A percentile compares a stretch with the other conserved stretches of the same genome.
These are phyloP conservation scores for Luehdorfia chinensis DNA, from an alignment of 1,140 invertebrate genomes.

Conservation along the genomic window DNA sequence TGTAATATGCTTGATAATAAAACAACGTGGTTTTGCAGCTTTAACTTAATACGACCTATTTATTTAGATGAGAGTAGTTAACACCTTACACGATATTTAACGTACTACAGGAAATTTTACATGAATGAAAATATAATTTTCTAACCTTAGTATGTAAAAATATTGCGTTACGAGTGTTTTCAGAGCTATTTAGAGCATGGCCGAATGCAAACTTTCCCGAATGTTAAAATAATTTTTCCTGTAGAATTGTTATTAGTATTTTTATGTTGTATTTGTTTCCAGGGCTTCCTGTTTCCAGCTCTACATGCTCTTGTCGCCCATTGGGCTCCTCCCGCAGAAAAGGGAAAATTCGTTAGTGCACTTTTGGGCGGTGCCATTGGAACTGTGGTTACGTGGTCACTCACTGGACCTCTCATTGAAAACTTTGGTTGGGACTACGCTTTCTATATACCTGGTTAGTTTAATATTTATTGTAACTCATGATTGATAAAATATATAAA, in stretches of 20 bases:
- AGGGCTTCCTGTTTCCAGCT: conserved; percentile 84
- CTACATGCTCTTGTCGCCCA: conserved; percentile 84
- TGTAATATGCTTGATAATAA: not conserved
- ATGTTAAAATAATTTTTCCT: too few species aligned
- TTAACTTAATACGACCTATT: too few species aligned
- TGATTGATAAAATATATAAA: not conserved
- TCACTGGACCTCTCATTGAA: conserved; percentile 82
- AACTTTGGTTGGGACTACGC: conserved; percentile 84
- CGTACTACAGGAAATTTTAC: too few species aligned
- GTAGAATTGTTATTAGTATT: too few species aligned
- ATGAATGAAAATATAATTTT: too few species aligned
- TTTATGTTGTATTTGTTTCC: too few species aligned
- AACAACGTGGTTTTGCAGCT: conserved; percentile 1
- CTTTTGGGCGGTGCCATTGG: conserved; percentile 87
- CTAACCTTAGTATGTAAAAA: too few species aligned
- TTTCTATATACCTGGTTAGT: conserved; percentile 83
- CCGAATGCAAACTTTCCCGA: too few species aligned
- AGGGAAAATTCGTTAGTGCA: conserved; percentile 85
- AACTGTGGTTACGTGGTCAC: conserved; percentile 85
- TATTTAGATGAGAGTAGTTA: too few species aligned
- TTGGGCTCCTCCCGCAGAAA: conserved; percentile 86
- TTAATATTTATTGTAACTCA: conserved; percentile 6
- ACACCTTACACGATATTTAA: too few species aligned
- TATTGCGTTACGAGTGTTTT: too few species aligned
- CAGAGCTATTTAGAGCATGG: too few species aligned